Conservation (phyloP, 2,113 vertebrate genomes). For the Pimephales promelas region DNA sequence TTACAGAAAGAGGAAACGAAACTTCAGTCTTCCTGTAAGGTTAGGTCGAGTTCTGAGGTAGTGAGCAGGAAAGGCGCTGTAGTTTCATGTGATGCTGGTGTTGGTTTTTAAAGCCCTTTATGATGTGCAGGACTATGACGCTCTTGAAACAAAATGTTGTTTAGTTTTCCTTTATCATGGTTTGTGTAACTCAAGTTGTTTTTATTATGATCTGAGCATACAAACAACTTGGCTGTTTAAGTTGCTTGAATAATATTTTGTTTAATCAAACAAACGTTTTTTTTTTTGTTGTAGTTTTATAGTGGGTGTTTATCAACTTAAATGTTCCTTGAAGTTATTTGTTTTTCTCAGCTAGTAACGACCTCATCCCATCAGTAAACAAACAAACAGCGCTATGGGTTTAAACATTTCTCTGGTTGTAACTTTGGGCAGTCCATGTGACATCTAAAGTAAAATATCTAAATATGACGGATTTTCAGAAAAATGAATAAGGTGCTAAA, state of each 20-base stretch:
- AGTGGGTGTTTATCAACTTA: not conserved
- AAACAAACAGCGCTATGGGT: not conserved
- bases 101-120: not conserved
- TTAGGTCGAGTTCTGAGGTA: not conserved
- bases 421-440: not conserved
- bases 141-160: not conserved
- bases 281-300: not conserved
- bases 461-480: not conserved
- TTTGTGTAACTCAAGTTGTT: not conserved
- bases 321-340: not conserved
- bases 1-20: constrained; percentile 24
- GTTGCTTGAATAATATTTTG: not conserved
- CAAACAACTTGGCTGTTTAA: not conserved
- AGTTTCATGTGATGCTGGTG: not conserved
- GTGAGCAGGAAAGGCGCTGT: not conserved
- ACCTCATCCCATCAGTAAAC: not conserved
- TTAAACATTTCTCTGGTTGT: not conserved
- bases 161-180: not conserved
- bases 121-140: not conserved
- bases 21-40: not conserved
- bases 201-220: not conserved
- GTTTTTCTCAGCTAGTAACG: not conserved
- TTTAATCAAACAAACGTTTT: not conserved
- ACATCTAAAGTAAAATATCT: not conserved
- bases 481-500: not conserved